Conservation (phyloP, 2,113 vertebrate genomes). For the Cisticola juncidis region DNA sequence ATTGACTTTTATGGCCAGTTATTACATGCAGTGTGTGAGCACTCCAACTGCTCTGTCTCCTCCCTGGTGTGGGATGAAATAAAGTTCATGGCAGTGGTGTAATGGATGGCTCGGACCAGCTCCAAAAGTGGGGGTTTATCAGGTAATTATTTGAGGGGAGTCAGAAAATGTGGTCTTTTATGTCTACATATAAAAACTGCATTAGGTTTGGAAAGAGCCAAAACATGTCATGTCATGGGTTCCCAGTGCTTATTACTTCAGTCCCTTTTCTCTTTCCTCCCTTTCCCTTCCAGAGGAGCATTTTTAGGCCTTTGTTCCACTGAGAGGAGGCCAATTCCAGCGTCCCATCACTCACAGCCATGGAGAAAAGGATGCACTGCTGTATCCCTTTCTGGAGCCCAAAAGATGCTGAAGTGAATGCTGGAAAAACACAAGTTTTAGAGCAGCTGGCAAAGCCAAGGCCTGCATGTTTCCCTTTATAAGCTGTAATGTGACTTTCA, state of each 20-base stretch:
- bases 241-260: constrained; percentile 10
- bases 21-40: constrained; percentile 50
- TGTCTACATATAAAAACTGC: constrained; percentile 58
- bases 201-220: constrained; percentile 48
- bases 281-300: background rate
- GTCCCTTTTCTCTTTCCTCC: background rate
- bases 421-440: background rate
- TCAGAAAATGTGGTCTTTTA: constrained; percentile 52
- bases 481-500: background rate
- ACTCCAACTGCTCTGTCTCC: constrained; percentile 39
- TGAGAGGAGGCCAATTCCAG: background rate
- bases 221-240: background rate
- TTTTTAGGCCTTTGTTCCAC: background rate
- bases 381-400: background rate
- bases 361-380: background rate
- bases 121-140: constrained; percentile 47
- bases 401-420: background rate
- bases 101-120: constrained; percentile 59
- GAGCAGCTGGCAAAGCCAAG: background rate
- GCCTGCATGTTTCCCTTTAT: background rate
- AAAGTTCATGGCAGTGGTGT: constrained; percentile 58
- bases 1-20: constrained; percentile 62
- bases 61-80: constrained; percentile 72
- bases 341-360: background rate
- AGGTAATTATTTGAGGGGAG: constrained; percentile 43